Evolutionary conservation across 2,888 invertebrate genomes (phyloP).

Genomic region (Neria commutata): DNA sequence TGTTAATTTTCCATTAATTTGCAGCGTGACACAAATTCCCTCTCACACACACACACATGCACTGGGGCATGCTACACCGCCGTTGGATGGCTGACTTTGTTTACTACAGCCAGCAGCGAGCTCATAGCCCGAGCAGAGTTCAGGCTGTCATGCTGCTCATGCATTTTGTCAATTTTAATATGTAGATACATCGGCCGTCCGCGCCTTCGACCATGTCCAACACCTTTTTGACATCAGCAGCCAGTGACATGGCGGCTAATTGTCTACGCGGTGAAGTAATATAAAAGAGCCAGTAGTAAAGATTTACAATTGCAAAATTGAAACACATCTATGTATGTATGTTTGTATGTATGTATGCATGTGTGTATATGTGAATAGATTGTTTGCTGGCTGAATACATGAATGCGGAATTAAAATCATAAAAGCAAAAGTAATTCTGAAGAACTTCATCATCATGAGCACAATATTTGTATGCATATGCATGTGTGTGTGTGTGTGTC

Average conservation of each 20-base stretch:
- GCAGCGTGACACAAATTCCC: too few relatives aligned
- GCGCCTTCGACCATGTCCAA: neutral
- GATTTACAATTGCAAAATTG: too few relatives aligned
- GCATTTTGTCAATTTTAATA: neutral
- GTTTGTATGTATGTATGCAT: too few relatives aligned
- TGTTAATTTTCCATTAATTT: too few relatives aligned
- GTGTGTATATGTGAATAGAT: too few relatives aligned
- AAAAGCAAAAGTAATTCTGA: constrained; percentile 28
- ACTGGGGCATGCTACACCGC: neutral
- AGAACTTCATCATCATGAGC: constrained; percentile 19
- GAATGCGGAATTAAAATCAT: constrained; percentile 5
- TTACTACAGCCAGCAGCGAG: too few relatives aligned
- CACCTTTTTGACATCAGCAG: constrained; percentile 5
- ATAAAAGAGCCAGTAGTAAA: neutral
- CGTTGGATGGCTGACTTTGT: too few relatives aligned
- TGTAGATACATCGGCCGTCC: neutral
- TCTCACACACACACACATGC: neutral
- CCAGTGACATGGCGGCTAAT: constrained; percentile 7
- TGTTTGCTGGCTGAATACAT: too few relatives aligned
- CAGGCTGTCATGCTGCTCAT: neutral
- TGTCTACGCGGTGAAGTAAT: constrained; percentile 5
- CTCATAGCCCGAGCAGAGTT: too few relatives aligned
- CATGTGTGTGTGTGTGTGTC: too few relatives aligned
- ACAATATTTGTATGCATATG: neutral
- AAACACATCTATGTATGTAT: too few relatives aligned